Conservation (phyloP, 2,797 vertebrate species). For the Orientallactaga sibirica region DNA sequence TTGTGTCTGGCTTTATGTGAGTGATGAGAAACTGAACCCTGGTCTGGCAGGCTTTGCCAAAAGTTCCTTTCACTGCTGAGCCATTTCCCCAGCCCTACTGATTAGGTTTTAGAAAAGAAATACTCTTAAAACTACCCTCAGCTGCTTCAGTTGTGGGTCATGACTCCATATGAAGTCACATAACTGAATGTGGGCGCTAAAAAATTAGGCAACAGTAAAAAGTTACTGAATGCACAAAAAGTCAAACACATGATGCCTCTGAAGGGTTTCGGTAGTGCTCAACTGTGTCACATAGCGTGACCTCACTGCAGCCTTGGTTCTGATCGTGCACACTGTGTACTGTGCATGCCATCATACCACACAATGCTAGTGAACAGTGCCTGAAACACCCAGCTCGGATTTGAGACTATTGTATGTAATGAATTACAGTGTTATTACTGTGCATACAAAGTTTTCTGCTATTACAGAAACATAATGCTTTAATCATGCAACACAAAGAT, state of each 20-base stretch:
- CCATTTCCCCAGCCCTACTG: too few relatives aligned
- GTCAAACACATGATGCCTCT: not conserved
- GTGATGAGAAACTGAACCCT: too few relatives aligned
- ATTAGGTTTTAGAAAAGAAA: not conserved
- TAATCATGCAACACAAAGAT: not conserved
- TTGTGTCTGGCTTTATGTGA: too few relatives aligned
- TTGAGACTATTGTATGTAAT: not conserved
- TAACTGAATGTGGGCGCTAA: not conserved
- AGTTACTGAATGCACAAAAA: not conserved
- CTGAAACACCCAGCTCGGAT: not conserved
- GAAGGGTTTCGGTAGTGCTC: not conserved
- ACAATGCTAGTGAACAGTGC: too few relatives aligned
- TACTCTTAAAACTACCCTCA: not conserved
- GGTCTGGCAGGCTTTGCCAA: too few relatives aligned
- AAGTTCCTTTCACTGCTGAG: too few relatives aligned
- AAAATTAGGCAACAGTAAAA: not conserved
- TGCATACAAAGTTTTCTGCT: not conserved
- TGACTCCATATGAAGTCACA: not conserved
- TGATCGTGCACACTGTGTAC: not conserved
- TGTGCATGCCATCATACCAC: not conserved
- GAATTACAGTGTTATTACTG: not conserved
- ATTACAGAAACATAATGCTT: not conserved
- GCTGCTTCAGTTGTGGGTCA: not conserved
- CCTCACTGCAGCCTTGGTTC: not conserved
- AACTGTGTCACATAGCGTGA: not conserved